Evolutionary conservation across 64 coral and sea anemone species (phyloP).

Genomic region (Stylophora pistillata): DNA sequence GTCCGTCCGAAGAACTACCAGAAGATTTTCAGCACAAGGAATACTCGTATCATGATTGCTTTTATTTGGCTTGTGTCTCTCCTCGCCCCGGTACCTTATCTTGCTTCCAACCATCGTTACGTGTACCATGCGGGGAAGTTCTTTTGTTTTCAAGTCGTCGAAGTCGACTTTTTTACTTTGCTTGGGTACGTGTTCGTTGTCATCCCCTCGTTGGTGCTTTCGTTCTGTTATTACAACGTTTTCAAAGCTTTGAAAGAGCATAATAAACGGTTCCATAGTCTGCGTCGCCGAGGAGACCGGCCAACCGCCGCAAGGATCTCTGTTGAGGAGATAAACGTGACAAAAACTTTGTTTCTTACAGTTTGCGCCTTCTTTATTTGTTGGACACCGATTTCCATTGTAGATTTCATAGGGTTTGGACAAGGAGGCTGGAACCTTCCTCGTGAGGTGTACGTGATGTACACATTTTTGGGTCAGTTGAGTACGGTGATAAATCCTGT

Average conservation of each 20-base stretch:
- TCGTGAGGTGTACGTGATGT: slow-evolving; percentile 62
- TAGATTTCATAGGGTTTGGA: slow-evolving; percentile 70
- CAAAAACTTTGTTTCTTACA: slow-evolving; percentile 57
- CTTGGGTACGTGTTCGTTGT: slow-evolving; percentile 56
- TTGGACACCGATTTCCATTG: slow-evolving; percentile 67
- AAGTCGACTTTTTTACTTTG: slow-evolving; percentile 62
- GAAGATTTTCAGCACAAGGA: slow-evolving; percentile 35
- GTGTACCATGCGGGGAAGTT: slow-evolving; percentile 70
- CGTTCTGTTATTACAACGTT: slow-evolving; percentile 57
- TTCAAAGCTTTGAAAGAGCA: slow-evolving; percentile 51
- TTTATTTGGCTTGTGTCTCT: slow-evolving; percentile 46
- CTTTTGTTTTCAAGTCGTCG: slow-evolving; percentile 70
- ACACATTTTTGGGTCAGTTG: slow-evolving; percentile 65
- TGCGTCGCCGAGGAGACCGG: slow-evolving; percentile 37
- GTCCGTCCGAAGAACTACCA: slow-evolving; percentile 60
- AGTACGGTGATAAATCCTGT: slow-evolving; percentile 62
- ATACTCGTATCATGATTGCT: slow-evolving; percentile 49
- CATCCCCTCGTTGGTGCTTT: slow-evolving; percentile 51
- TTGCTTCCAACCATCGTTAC: slow-evolving; percentile 45
- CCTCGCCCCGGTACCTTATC: slow-evolving; percentile 52
- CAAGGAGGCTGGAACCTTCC: slow-evolving; percentile 63
- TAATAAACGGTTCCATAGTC: slow-evolving; percentile 25
- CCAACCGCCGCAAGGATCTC: slow-evolving; percentile 17
- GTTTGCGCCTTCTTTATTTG: slow-evolving; percentile 64
- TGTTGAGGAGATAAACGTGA: slow-evolving; percentile 69